Evolutionary conservation across 2,113 vertebrate genomes (phyloP).

Genomic region (Otocyon megalotis): DNA sequence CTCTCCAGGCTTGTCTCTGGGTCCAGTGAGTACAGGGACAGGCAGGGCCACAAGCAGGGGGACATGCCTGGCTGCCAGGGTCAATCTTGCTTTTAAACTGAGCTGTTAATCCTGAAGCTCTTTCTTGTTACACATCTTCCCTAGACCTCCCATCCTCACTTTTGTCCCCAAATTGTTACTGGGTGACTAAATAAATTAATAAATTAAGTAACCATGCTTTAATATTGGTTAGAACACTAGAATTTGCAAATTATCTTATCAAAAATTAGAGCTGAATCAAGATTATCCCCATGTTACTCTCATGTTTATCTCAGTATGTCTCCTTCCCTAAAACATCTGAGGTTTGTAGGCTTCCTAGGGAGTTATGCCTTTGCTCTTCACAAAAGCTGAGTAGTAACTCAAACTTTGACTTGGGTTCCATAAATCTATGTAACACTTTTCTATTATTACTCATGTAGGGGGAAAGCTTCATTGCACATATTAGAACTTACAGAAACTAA

Average conservation of each 20-base stretch:
- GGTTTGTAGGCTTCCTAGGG: neutral
- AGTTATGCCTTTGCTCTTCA: neutral
- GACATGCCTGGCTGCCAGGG: neutral
- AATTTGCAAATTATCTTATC: neutral
- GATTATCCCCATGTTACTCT: neutral
- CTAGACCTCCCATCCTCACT: neutral
- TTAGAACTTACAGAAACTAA: conserved; percentile 16
- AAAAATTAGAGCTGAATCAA: neutral
- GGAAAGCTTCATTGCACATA: neutral
- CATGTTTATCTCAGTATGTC: neutral
- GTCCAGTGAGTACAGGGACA: neutral
- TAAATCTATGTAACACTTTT: neutral
- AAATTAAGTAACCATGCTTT: neutral
- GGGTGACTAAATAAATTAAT: neutral
- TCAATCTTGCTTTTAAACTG: neutral
- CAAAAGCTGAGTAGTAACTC: neutral
- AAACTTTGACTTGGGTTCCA: neutral
- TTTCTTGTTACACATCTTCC: neutral
- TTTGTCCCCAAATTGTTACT: neutral
- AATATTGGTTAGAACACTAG: neutral
- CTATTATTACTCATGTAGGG: neutral
- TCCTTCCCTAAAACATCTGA: neutral
- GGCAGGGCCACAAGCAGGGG: neutral
- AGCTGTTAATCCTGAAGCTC: neutral
- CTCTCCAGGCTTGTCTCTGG: neutral